phyloP scores from a whole-genome alignment of 1,140 invertebrate genomes.

The Cotesia typhae region DNA sequence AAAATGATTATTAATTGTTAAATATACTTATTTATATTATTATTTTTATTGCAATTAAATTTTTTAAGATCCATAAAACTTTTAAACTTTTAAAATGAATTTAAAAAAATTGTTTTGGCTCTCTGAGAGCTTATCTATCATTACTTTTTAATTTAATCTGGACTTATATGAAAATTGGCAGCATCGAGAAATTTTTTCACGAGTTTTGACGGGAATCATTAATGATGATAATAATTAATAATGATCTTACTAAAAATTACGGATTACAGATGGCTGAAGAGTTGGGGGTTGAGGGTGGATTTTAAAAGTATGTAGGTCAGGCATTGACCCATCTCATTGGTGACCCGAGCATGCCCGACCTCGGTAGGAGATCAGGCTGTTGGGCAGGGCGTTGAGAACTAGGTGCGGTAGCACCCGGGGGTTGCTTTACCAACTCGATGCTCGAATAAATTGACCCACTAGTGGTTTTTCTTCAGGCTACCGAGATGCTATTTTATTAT shows the following conservation, averaged over 20 bases:
- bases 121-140: too few species aligned
- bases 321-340: conserved; percentile 34
- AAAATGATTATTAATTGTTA: too few species aligned
- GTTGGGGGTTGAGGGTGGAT: conserved; percentile 15
- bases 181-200: too few species aligned
- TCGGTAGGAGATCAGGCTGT: conserved; percentile 14
- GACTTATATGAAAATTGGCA: too few species aligned
- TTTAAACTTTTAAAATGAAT: too few species aligned
- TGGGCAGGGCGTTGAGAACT: neutral
- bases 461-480: neutral
- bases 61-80: too few species aligned
- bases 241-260: neutral
- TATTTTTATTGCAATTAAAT: too few species aligned
- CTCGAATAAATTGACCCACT: conserved; percentile 29
- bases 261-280: neutral
- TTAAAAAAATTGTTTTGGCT: too few species aligned
- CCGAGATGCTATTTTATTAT: conserved; percentile 11
- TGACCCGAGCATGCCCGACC: conserved; percentile 31
- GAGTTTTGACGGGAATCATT: too few species aligned
- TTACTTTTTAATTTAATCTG: too few species aligned
- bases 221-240: conserved; percentile 4
- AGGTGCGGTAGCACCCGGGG: neutral
- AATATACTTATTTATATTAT: too few species aligned
- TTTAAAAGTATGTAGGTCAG: conserved; percentile 38
- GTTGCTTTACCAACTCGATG: conserved; percentile 20